Base-by-base conservation (phyloP, 2,888 invertebrate species). In the Drosophila pseudotakahashii region DNA sequence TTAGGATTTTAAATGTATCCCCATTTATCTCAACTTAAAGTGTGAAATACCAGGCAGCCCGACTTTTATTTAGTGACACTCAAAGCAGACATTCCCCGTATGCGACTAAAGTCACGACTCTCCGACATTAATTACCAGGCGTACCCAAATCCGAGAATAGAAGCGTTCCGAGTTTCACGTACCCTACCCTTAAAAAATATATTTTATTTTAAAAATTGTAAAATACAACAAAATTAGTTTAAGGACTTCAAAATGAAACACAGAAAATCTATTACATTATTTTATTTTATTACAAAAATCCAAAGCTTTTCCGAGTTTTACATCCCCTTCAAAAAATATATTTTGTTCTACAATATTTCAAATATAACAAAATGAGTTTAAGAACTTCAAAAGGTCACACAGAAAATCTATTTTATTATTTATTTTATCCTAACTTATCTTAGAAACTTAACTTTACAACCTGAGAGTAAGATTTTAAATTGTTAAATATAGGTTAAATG, bases 101-200 rank as follows among this genome's bases (percentile, higher is more conserved):
- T 64, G 66, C 23, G 66, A 10, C 45, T 39, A 4, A 32, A 66
- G 66, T 66, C 66, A 66, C 66, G 66, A 67, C 34, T 66, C 37
- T 19, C 23, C n/a, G 54, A 47, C 45, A 66, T 54, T 54, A 32
- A 66, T 47, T 39, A 36, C 32, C 32, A 11, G 11, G 23, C 10
- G 5, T 26, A 34, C 23, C 26, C 34, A 14, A 34, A 30, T 7
- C 36, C 39, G 6, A 26, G 13, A 34, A 14, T 14, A 11, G 10
- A 14, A 23, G 11, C 1, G 0, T 23, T 13, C 16, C 10, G 13
- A 19, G 7, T 11, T 34, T 13, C 0, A 14, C n/a, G 36, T 16
- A 16, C 50, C 2, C 6, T 16, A n/a, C n/a, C n/a, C n/a, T 30
- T 6, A 30, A 5, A 7, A 4, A 26, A 6, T 16, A 5, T 6